Base-by-base conservation (phyloP, 2,888 invertebrate species). In the Aleiodes testaceus region DNA sequence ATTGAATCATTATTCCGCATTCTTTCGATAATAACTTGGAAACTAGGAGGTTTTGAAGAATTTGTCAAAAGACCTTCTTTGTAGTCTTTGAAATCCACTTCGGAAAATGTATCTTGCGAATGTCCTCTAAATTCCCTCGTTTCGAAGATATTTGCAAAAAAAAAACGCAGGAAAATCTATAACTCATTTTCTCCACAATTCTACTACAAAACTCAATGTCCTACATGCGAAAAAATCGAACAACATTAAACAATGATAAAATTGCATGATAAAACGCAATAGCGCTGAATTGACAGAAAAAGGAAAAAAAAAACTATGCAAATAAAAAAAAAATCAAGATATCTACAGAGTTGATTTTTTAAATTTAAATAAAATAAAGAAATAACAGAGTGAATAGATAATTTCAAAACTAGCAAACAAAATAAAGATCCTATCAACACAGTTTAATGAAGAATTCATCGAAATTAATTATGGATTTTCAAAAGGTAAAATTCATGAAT, bases 341-440 rank as follows among this genome's bases (percentile, higher is more conserved):
- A 36, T 36, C 9, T 36, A 36, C 36, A 36, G 9, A 9, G 36
- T 36, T 36, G 36, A 22, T 64, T 55, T 55, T 61, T 44, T 44
- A 14, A 12, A 22, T 30, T 22, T 45, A 45, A 22, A n/a, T 12
- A 26, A 22, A 16, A 26, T 22, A 26, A 64, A 47, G 9, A 16
- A 12, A 22, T 18, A 64, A 14, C 9, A 49, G 49, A 64, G 26
- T 22, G 49, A 64, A 64, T n/a, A n/a, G n/a, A n/a, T 45, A n/a
- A 45, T 44, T 20, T 16, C 14, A 61, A 47, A 63, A 47, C 7
- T 49, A 20, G 5, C n/a, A 49, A 47, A 47, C 26, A 16, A 64
- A 14, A 22, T 45, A 14, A 64, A 7, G 6, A 14, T 22, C 14
- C 30, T 16, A 14, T n/a, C 6, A 36, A 55, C 30, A 36, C 7